A percentile compares a stretch with the other conserved stretches of the same genome.
Evolutionary conservation across 2,888 invertebrate species (phyloP).

Genomic region (Athalia cordata): DNA sequence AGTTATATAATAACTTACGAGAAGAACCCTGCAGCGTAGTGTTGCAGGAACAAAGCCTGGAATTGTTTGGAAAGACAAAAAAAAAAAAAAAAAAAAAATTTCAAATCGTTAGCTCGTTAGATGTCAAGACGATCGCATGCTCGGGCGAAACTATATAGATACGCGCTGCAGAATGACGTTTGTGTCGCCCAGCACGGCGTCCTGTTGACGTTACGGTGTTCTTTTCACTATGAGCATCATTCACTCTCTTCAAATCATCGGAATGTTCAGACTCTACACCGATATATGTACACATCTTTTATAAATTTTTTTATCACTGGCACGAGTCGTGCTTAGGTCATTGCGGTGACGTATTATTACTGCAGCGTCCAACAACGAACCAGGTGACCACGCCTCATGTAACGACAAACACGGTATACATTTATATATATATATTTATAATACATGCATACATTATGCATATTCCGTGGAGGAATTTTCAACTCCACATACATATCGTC

Average conservation of each 20-base stretch:
- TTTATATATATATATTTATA: too few relatives aligned
- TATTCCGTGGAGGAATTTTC: too few relatives aligned
- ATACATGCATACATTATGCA: too few relatives aligned
- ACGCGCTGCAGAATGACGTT: constrained; percentile 4
- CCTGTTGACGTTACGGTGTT: constrained; percentile 12
- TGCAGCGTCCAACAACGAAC: neutral
- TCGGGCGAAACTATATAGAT: too few relatives aligned
- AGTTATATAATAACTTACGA: too few relatives aligned
- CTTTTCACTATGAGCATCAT: constrained; percentile 44
- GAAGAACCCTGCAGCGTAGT: neutral
- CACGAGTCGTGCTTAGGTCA: constrained; percentile 12
- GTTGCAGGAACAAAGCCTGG: neutral
- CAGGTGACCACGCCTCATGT: constrained; percentile 19
- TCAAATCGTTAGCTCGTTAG: too few relatives aligned
- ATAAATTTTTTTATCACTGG: neutral
- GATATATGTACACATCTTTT: neutral
- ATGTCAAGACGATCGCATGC: too few relatives aligned
- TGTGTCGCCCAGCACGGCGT: constrained; percentile 41
- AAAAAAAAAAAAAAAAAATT: neutral
- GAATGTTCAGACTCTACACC: constrained; percentile 1
- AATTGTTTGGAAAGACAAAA: constrained; percentile 21
- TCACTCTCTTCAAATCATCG: constrained; percentile 40
- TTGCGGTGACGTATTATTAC: constrained; percentile 23
- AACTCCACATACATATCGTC: too few relatives aligned
- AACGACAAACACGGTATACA: too few relatives aligned